phyloP scores from a whole-genome alignment of 2,888 invertebrate species.

The Ectropis crepuscularia region DNA sequence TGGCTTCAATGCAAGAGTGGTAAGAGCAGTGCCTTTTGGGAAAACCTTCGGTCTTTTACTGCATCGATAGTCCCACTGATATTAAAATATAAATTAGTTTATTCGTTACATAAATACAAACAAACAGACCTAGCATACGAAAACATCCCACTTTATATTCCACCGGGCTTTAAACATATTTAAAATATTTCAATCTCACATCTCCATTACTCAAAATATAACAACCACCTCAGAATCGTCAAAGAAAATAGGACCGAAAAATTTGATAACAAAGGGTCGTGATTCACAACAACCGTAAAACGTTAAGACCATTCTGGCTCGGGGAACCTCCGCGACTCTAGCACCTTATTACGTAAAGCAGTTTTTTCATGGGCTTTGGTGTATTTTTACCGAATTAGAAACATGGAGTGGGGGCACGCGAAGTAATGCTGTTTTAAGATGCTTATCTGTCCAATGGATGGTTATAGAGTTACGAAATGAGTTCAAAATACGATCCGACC shows the following conservation, averaged over 20 bases:
- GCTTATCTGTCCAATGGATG: slow-evolving; percentile 79
- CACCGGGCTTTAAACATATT: too few relatives aligned
- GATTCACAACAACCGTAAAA: slow-evolving; percentile 1
- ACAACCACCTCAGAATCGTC: background rate
- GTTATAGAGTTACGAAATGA: slow-evolving; percentile 73
- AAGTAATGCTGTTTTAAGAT: slow-evolving; percentile 71
- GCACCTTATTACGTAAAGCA: slow-evolving; percentile 39
- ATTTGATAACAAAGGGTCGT: background rate
- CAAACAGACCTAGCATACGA: too few relatives aligned
- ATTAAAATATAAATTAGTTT: too few relatives aligned
- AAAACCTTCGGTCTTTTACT: too few relatives aligned
- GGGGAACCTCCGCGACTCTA: slow-evolving; percentile 18
- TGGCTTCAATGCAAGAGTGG: too few relatives aligned
- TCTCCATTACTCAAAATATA: background rate
- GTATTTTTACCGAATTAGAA: slow-evolving; percentile 63
- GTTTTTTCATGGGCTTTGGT: slow-evolving; percentile 46
- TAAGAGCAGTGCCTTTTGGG: too few relatives aligned
- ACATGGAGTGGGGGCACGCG: slow-evolving; percentile 71
- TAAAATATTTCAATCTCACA: too few relatives aligned
- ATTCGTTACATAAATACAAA: too few relatives aligned
- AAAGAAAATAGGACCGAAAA: background rate
- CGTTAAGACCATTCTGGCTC: slow-evolving; percentile 22
- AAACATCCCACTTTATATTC: too few relatives aligned
- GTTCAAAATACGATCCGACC: slow-evolving; percentile 53
- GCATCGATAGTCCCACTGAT: too few relatives aligned